Percentiles rank a stretch among this genome's conserved stretches.
Evolutionary conservation across 2,888 invertebrate genomes (phyloP).

Genomic region (Acrobasis repandana): DNA sequence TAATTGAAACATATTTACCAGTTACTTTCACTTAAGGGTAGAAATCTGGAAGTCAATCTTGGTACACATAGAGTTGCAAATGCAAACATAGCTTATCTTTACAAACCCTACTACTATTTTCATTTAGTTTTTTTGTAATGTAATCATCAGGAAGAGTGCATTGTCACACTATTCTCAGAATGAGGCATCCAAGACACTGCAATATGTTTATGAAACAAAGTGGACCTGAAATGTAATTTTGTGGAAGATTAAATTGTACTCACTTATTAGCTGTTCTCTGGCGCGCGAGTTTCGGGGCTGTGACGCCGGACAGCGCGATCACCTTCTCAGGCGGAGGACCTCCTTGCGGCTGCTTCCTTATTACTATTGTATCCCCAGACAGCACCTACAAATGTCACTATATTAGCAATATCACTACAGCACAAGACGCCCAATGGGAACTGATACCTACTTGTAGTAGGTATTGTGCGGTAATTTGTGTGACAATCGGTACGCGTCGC

Average conservation of each 20-base stretch:
- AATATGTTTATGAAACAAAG: slow-evolving; percentile 15
- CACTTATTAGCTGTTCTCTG: slow-evolving; percentile 72
- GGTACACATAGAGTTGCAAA: not conserved
- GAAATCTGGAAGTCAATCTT: not conserved
- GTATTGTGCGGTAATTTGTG: slow-evolving; percentile 1
- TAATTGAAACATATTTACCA: not conserved
- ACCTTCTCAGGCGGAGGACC: slow-evolving; percentile 97
- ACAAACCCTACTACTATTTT: not conserved
- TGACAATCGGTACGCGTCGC: slow-evolving; percentile 24
- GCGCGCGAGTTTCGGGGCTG: slow-evolving; percentile 92
- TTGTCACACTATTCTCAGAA: not conserved
- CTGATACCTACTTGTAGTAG: no score
- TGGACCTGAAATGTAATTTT: not conserved
- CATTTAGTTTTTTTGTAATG: not conserved
- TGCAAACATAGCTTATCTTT: not conserved
- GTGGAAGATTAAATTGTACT: slow-evolving; percentile 33
- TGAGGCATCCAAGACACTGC: not conserved
- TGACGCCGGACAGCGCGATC: slow-evolving; percentile 94
- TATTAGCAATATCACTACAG: slow-evolving; percentile 17
- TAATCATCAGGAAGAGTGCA: not conserved
- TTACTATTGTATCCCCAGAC: slow-evolving; percentile 97
- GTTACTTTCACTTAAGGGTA: not conserved
- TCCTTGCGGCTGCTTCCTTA: slow-evolving; percentile 92
- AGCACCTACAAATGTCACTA: slow-evolving; percentile 86
- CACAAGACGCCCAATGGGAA: slow-evolving; percentile 6